These are phyloP conservation scores for Cerastis leucographa DNA, from an alignment of 2,888 invertebrate species.

Conservation along the genomic window DNA sequence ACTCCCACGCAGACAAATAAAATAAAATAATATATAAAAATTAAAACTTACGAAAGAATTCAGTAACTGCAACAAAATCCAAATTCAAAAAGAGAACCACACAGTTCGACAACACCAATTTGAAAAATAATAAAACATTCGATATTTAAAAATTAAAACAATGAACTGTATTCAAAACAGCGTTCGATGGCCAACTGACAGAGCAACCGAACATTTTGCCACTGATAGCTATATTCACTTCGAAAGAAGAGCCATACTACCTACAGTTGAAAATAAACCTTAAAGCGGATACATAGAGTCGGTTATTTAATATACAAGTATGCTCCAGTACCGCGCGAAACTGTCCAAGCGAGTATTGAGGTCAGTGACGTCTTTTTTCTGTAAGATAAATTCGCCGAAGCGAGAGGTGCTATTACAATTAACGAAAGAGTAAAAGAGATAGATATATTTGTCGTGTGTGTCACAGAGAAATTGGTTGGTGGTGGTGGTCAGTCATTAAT, in stretches of 20 bases:
- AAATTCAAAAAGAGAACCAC: conserved; percentile 60
- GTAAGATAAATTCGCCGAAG: conserved; percentile 81
- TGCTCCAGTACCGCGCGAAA: conserved; percentile 51
- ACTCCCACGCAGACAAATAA: conserved; percentile 61
- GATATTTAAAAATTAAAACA: conserved; percentile 59
- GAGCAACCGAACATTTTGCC: conserved; percentile 76
- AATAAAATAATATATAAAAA: conserved; percentile 57
- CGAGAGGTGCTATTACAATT: conserved; percentile 71
- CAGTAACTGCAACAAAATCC: conserved; percentile 60
- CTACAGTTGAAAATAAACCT: conserved; percentile 59
- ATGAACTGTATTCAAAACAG: conserved; percentile 59
- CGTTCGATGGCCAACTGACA: conserved; percentile 66
- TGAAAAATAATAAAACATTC: conserved; percentile 52
- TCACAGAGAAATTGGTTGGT: conserved; percentile 71
- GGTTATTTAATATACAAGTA: conserved; percentile 11
- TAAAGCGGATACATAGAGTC: conserved; percentile 43
- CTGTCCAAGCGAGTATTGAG: conserved; percentile 80
- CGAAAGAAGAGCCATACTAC: conserved; percentile 58
- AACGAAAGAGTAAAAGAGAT: conserved; percentile 67
- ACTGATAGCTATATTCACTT: conserved; percentile 69
- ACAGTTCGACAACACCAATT: conserved; percentile 55
- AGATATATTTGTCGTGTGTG: conserved; percentile 57
- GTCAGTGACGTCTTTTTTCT: conserved; percentile 89
- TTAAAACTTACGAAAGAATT: conserved; percentile 65
- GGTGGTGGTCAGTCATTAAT: conserved; percentile 78